Base-by-base conservation (phyloP, 1,140 invertebrate species). In the Zaprionus ghesquierei region DNA sequence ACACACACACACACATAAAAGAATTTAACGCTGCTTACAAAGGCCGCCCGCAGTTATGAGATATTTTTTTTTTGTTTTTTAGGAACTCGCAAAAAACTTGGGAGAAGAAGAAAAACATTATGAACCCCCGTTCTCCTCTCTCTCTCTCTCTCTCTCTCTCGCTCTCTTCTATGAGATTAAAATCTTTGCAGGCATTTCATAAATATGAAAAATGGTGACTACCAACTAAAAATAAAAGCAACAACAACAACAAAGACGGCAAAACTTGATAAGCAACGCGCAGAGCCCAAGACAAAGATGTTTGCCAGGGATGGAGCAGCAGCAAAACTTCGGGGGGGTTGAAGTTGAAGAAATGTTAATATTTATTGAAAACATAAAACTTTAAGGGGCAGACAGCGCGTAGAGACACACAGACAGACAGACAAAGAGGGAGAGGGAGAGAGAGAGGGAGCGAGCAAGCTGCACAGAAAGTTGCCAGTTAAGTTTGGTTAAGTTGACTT, bases 151-250 rank as follows among this genome's bases (percentile, higher is more conserved):
- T 13, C 41, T 23, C 23, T 41, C 31, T 35, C 53, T 51, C 18
- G 3, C 0, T 5, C 50, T 55, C 23, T 41, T 33, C 46, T 60
- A 65, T 71, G 68, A 73, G 77, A 77, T 79, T 65, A 77, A 77
- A 79, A 79, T 74, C 77, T 77, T 76, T 79, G 61, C 69, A 77
- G 69, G 70, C 77, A 76, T 73, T 79, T 69, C 61, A 77, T 73
- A 79, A 74, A 79, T 63, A 76, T 76, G 69, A 72, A 75, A 75
- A 75, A 75, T 75, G 38, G 60, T 64, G 69, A 72, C 58, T 56
- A 62, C 70, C 56, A 74, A 74, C 70, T 74, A 74, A 63, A 74
- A 74, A 69, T 63, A 63, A 59, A n/a, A n/a, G n/a, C 41, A 75
- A 59, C 18, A 72, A 58, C 18, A 49, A 55, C 51, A 64, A 51